Base-by-base conservation (phyloP, 2,888 invertebrate genomes). In the Hedychridium roseum region DNA sequence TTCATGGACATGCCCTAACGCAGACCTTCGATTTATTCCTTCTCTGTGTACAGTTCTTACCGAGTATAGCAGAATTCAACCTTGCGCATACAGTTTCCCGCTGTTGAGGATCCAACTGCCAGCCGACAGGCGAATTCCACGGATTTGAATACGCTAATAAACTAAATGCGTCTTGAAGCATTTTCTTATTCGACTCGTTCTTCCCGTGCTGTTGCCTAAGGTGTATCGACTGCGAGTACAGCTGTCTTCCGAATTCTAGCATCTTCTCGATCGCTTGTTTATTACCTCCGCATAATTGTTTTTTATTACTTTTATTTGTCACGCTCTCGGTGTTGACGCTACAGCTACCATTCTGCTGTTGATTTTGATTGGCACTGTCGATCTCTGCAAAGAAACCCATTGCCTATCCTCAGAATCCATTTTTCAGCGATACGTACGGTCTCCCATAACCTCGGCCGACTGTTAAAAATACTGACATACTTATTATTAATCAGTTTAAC, bases 161-260 rank as follows among this genome's bases (percentile, higher is more conserved):
- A 83, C 97, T 97, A 84, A 97, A 98, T 75, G 97, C 97, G 82
- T 97, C 94, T 91, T 96, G 83, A 50, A 97, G 84, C 90, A 96
- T 94, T 81, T 93, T 91, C 79, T 94, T 92, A 81, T 93, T 92
- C 55, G 83, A 83, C 71, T 89, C 89, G 80, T 87, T 89, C 78
- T 90, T 90, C 59, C 89, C 90, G 74, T 89, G 88, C 72, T 94
- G 91, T 72, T 89, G 87, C 68, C 89, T 86, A 64, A 97, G 81
- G 64, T 87, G 86, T 75, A 92, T 90, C 77, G 94, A 94, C 88
- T 96, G 91, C 64, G 91, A 88, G 79, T 95, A 94, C 60, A 97
- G 85, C 76, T 97, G 96, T 67, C 92, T 87, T 14, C 97, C 97
- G 80, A 96, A 97, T 73, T 94, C 90, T 64, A 97, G 83, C 87